Evolutionary conservation across 53 echinoderm and acorn worm species (phyloP).

Genomic region (Paracentrotus lividus): DNA sequence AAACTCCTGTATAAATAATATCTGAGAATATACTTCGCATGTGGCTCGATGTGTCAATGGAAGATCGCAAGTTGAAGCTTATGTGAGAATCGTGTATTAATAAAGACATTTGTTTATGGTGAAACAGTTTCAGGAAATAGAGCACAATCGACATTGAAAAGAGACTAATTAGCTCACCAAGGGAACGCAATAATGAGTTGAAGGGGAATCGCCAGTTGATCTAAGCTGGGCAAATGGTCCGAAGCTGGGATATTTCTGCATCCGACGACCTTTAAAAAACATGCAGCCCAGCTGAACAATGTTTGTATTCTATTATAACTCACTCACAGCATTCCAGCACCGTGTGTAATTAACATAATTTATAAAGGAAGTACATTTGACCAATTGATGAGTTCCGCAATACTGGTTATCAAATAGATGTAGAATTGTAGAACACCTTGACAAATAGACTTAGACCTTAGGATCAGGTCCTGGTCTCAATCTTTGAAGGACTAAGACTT

Average conservation of each 20-base stretch:
- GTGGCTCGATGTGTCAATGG: neutral
- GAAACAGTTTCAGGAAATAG: neutral
- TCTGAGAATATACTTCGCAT: neutral
- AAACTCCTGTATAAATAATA: neutral
- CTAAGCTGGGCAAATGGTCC: neutral
- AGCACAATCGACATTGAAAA: neutral
- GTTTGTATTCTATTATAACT: constrained; percentile 19
- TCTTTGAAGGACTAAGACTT: constrained; percentile 20
- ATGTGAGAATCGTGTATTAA: neutral
- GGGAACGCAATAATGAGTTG: constrained; percentile 13
- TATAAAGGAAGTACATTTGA: constrained; percentile 4
- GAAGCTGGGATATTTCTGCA: neutral
- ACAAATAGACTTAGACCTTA: neutral
- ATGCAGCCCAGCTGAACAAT: constrained; percentile 31
- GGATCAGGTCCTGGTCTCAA: constrained; percentile 6
- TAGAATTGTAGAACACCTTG: constrained; percentile 39
- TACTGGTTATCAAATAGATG: neutral
- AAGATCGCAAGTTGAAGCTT: neutral
- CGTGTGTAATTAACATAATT: constrained; percentile 35
- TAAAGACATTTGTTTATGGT: neutral
- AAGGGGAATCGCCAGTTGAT: neutral
- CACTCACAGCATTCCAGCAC: constrained; percentile 41
- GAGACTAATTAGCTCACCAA: neutral
- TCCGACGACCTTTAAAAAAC: no score
- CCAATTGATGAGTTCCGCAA: neutral